phyloP scores from a whole-genome alignment of 2,113 vertebrate genomes.

The Hypomesus transpacificus region DNA sequence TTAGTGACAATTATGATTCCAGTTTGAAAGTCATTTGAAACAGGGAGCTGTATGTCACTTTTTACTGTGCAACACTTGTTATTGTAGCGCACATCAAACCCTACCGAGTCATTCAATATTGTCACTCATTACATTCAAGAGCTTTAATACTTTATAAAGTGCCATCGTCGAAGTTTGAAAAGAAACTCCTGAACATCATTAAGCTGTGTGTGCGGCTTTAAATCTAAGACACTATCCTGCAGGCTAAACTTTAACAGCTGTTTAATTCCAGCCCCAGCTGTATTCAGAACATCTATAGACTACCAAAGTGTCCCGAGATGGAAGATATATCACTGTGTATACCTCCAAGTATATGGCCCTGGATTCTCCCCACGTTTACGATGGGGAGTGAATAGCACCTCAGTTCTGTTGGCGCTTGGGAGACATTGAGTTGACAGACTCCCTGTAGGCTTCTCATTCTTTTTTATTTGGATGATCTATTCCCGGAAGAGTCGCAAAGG shows the following conservation, averaged over 20 bases:
- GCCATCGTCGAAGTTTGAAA: too few species aligned
- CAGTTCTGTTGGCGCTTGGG: constrained; percentile 24
- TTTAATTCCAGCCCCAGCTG: constrained; percentile 48
- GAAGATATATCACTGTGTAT: constrained; percentile 45
- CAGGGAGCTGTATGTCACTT: too few species aligned
- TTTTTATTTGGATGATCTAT: constrained; percentile 64
- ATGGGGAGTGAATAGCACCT: constrained; percentile 28
- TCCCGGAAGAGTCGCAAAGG: constrained; percentile 50
- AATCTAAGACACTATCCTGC: not conserved
- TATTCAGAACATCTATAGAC: constrained; percentile 31
- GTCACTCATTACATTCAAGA: too few species aligned
- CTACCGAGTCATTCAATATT: too few species aligned
- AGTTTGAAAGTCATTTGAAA: too few species aligned
- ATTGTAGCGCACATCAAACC: too few species aligned
- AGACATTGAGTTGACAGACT: constrained; percentile 56
- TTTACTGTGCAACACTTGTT: too few species aligned
- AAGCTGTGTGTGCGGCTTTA: not conserved
- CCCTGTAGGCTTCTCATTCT: constrained; percentile 44
- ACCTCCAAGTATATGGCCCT: constrained; percentile 2
- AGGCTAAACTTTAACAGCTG: constrained; percentile 46
- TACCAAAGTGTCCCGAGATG: constrained; percentile 46
- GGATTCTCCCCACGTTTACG: constrained; percentile 43
- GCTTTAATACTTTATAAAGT: too few species aligned
- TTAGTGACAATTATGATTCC: too few species aligned
- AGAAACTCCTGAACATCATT: not conserved